Evolutionary conservation across 92 coral and sea anemone genomes (phyloP), one percentile per base, ranked within the genome.

Genomic region (Parazoanthus darwini): DNA sequence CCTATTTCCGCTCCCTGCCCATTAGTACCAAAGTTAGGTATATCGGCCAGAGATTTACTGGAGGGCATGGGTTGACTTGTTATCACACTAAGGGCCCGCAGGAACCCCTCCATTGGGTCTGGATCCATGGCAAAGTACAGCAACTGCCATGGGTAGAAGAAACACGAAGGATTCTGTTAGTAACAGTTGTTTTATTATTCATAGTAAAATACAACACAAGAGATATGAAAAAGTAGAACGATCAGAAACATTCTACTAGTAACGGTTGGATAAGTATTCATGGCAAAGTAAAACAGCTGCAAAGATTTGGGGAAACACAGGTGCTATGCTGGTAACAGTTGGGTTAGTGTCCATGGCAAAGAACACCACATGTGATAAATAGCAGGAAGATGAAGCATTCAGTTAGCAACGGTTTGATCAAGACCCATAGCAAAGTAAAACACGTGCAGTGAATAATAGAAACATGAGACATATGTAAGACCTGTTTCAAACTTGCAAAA

Each of bases 61-160:
- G 95, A 88, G 4, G 97, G 99, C 98, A 97, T 92, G 37, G 94
- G 91, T 71, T 94, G 99, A 16, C 93, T 86, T 67, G 97, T 89
- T 54, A 88, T 91, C 37, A 97, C 88, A 70, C 94, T 92, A 82
- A 97, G 90, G 0, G 96, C 99, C 6, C 99, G 94, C 6, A 97
- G 93, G 88, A 95, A 94, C 25, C 99, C 99, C 76, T 97, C 99
- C 89, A 97, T 74, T 56, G 99, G 93, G 82, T 95, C 95, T 46
- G 96, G 88, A 66, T 97, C 95, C 80, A 90, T 93, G 50, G 99
- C 93, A 81, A 97, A 97, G 86, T 97, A 97, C 91, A 95, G 80
- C 86, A 97, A 77, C 99, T 63, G 70, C 25, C 20, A 63, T 22
- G 25, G 16, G 22, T 63, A 63, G 70, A 4, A 63, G 25, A 23